Conservation (phyloP, 64 coral and sea anemone species). For the Platygyra sinensis region DNA sequence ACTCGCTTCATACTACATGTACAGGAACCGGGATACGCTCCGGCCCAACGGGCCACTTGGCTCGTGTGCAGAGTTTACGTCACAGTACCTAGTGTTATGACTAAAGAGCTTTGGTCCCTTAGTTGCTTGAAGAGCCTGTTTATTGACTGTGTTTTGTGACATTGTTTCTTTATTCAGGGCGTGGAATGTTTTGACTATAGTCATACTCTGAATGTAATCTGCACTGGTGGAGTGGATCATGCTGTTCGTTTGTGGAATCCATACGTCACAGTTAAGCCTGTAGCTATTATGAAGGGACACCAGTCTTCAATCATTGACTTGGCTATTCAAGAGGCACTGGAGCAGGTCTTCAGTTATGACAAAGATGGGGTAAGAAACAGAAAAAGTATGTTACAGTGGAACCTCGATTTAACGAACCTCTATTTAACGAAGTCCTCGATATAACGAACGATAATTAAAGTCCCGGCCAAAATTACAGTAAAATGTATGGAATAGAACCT, state of each 20-base stretch:
- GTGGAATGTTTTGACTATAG: conserved; percentile 95
- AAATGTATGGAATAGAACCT: too few relatives aligned
- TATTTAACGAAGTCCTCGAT: too few relatives aligned
- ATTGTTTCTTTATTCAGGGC: conserved; percentile 50
- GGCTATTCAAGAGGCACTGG: conserved; percentile 62
- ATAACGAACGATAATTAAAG: too few relatives aligned
- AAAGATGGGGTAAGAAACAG: conserved; percentile 73
- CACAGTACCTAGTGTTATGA: too few relatives aligned
- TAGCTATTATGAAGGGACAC: conserved; percentile 95
- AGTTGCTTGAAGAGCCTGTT: too few relatives aligned
- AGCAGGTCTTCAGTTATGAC: conserved; percentile 90
- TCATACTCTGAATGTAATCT: conserved; percentile 77
- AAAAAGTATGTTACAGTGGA: too few relatives aligned
- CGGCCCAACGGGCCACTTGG: too few relatives aligned
- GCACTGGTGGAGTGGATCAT: conserved; percentile 92
- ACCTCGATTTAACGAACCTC: too few relatives aligned
- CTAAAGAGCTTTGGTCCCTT: too few relatives aligned
- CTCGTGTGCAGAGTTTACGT: too few relatives aligned
- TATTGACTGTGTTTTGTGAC: too few relatives aligned
- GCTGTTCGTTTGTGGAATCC: conserved; percentile 93
- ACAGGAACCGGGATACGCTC: background rate
- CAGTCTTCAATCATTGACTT: conserved; percentile 87
- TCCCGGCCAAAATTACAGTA: too few relatives aligned
- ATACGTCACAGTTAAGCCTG: conserved; percentile 91
- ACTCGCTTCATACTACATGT: background rate